Base-by-base conservation (phyloP, 1,140 invertebrate species). In the Drosophila athabasca region DNA sequence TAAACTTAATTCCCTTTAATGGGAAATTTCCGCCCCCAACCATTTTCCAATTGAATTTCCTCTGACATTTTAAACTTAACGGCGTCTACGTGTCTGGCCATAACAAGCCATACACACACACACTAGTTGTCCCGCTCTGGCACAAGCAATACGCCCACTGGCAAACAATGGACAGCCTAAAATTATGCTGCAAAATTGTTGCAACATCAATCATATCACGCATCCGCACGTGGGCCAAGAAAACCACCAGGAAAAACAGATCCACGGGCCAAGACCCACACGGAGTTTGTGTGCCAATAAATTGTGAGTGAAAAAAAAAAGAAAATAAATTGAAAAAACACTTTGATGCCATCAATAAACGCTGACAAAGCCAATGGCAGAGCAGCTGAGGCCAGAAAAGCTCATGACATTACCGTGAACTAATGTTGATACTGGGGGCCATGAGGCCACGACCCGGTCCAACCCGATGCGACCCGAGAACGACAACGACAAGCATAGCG, bases 261-360 rank as follows among this genome's bases (percentile, higher is more conserved):
- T 19, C 17, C 29, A 19, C 26, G 19, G 61, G 45, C 72, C 70
- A 66, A 67, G 45, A 44, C 50, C 17, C 29, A 45, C 43, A 65
- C 45, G 64, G 31, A 82, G 70, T 70, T 19, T 19, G 54, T 65
- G 62, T 69, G 75, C 71, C 82, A 84, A 87, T 87, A 88, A 87
- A 87, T 87, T 88, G 70, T 52, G 29, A 19, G 54, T 43, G 17
- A 53, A 51, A 77, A 58, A 49, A 17, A 48, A 79, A 79, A 85
- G 81, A 84, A 87, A 87, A 87, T 87, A 87, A 87, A 87, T 87
- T 88, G 82, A 87, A 87, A 87, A 87, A 87, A 83, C 82, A 88
- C 85, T 88, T 87, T 83, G 82, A 82, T 66, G 83, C 79, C 83
- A 87, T 88, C 82, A 87, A 87, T 87, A 87, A 87, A 81, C 82